Conservation (phyloP, 2,888 invertebrate species). For the Therioaphis trifolii region DNA sequence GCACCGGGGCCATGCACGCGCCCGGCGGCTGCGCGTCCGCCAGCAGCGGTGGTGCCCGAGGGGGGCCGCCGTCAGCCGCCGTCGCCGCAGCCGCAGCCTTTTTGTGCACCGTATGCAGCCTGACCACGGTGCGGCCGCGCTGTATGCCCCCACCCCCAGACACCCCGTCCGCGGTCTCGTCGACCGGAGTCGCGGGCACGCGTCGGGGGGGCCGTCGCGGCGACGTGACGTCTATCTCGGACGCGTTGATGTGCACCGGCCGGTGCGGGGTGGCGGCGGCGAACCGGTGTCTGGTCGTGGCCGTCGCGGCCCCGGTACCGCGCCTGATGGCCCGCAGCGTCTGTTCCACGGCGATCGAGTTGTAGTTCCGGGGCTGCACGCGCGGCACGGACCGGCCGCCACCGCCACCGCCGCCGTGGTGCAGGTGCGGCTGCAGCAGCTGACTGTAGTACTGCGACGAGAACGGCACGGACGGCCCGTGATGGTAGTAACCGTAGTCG, state of each 20-base stretch:
- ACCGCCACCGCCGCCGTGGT: slow-evolving; percentile 11
- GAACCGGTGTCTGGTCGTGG: too few species aligned
- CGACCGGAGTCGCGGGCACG: neutral
- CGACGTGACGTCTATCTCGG: slow-evolving; percentile 80
- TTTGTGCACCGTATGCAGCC: slow-evolving; percentile 74
- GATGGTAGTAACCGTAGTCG: slow-evolving; percentile 48
- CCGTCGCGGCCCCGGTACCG: slow-evolving; percentile 28
- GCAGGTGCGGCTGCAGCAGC: slow-evolving; percentile 29
- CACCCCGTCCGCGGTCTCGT: neutral
- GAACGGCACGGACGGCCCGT: slow-evolving; percentile 43
- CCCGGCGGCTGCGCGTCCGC: neutral
- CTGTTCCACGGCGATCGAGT: slow-evolving; percentile 46
- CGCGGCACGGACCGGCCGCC: neutral
- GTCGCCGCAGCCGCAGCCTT: neutral
- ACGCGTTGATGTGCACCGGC: slow-evolving; percentile 83
- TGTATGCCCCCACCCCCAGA: slow-evolving; percentile 71
- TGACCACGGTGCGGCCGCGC: slow-evolving; percentile 79
- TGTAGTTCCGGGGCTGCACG: slow-evolving; percentile 41
- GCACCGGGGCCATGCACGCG: neutral
- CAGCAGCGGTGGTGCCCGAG: neutral
- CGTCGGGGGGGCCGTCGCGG: slow-evolving; percentile 64
- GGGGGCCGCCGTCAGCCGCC: neutral
- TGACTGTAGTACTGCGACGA: slow-evolving; percentile 57
- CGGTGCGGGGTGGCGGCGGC: slow-evolving; percentile 68
- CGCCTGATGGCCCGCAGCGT: slow-evolving; percentile 41